Evolutionary conservation across 2,113 vertebrate genomes (phyloP).

Genomic region (Piliocolobus tephrosceles): DNA sequence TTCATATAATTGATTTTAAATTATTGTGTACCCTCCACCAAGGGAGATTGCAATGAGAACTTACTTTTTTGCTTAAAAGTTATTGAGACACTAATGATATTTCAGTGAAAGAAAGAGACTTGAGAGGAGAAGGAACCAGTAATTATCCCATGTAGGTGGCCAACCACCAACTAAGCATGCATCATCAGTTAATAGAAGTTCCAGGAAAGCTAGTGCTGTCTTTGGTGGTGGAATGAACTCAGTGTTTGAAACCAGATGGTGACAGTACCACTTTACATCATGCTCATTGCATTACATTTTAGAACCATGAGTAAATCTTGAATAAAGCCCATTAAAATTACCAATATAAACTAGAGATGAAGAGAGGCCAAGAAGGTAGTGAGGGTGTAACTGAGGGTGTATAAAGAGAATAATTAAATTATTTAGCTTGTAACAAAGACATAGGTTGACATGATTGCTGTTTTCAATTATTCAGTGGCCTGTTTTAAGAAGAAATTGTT

Average conservation of each 20-base stretch:
- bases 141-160: background rate
- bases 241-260: background rate
- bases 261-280: background rate
- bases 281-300: background rate
- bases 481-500: background rate
- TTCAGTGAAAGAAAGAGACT: background rate
- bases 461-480: background rate
- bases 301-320: background rate
- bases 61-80: background rate
- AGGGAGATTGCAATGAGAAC: background rate
- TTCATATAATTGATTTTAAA: background rate
- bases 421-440: background rate
- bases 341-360: background rate
- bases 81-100: background rate
- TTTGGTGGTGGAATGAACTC: background rate
- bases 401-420: background rate
- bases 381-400: accelerated
- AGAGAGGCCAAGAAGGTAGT: background rate
- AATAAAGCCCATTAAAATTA: background rate
- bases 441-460: background rate
- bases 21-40: background rate
- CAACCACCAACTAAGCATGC: background rate
- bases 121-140: background rate
- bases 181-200: background rate
- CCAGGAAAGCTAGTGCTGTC: background rate